Conservation (phyloP, 2,113 vertebrate genomes). For the Caranx melampygus region DNA sequence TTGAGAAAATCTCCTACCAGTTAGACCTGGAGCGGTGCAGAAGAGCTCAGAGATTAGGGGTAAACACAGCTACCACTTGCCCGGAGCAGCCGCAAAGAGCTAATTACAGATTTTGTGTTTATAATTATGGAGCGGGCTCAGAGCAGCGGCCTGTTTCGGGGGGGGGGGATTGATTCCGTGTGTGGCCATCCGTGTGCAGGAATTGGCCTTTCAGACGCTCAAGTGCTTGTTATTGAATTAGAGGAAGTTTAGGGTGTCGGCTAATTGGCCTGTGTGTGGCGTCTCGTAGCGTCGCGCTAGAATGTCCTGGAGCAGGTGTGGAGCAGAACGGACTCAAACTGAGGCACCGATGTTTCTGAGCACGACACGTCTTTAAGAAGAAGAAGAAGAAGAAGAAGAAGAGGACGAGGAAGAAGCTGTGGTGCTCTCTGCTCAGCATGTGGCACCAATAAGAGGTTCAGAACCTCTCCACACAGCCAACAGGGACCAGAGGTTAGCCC, state of each 20-base stretch:
- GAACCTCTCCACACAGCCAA: slow-evolving; percentile 57
- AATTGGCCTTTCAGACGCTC: slow-evolving; percentile 71
- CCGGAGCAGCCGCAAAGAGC: slow-evolving; percentile 64
- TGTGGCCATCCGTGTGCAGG: slow-evolving; percentile 79
- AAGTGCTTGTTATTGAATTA: slow-evolving; percentile 80
- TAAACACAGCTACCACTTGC: slow-evolving; percentile 68
- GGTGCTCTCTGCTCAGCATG: slow-evolving; percentile 64
- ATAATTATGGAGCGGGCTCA: slow-evolving; percentile 77
- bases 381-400: slow-evolving; percentile 34
- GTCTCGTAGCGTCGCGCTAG: slow-evolving; percentile 57
- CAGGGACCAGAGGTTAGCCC: slow-evolving; percentile 37
- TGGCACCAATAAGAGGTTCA: slow-evolving; percentile 70
- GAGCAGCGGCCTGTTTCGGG: slow-evolving; percentile 74
- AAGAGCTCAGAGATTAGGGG: slow-evolving; percentile 63
- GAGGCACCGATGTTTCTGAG: not conserved
- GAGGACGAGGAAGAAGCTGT: too few species aligned
- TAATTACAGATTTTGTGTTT: slow-evolving; percentile 83
- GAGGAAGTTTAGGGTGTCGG: slow-evolving; percentile 74
- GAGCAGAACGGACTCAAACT: slow-evolving; percentile 36
- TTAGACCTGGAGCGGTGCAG: slow-evolving; percentile 73
- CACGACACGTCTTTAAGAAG: slow-evolving; percentile 19
- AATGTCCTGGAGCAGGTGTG: slow-evolving; percentile 52
- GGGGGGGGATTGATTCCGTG: slow-evolving; percentile 74
- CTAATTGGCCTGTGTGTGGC: slow-evolving; percentile 74
- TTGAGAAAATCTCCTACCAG: slow-evolving; percentile 81